Evolutionary conservation across 2,888 invertebrate species (phyloP).

Genomic region (Amphipyra berbera): DNA sequence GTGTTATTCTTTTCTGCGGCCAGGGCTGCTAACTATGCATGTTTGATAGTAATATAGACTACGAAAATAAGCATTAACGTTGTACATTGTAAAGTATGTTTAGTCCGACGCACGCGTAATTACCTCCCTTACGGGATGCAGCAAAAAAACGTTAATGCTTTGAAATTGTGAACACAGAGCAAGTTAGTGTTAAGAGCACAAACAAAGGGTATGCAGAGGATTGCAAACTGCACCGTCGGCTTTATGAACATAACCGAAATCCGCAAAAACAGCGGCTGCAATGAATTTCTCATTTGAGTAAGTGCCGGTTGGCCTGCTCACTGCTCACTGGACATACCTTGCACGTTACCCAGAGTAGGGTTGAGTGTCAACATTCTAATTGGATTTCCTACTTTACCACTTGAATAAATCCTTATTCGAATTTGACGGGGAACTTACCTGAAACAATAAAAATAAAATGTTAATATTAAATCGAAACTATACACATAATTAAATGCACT

Average conservation of each 20-base stretch:
- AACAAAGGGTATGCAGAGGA: conserved; percentile 47
- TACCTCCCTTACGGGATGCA: conserved; percentile 44
- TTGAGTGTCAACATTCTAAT: conserved; percentile 37
- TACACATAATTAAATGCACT: too few species aligned
- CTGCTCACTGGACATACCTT: conserved; percentile 44
- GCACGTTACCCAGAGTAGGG: conserved; percentile 35
- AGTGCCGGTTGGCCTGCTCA: conserved; percentile 43
- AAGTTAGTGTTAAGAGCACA: conserved; percentile 54
- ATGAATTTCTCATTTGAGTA: conserved; percentile 57
- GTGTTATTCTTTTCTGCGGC: conserved; percentile 31
- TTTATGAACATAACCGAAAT: conserved; percentile 54
- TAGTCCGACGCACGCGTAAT: conserved; percentile 53
- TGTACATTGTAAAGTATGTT: conserved; percentile 40
- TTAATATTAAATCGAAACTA: background rate
- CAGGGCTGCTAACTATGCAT: conserved; percentile 22
- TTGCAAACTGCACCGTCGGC: conserved; percentile 53
- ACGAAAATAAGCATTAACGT: conserved; percentile 34
- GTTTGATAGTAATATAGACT: conserved; percentile 41
- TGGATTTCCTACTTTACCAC: conserved; percentile 40
- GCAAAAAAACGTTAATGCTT: conserved; percentile 47
- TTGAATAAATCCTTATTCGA: conserved; percentile 28
- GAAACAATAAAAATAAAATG: conserved; percentile 51
- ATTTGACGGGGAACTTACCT: conserved; percentile 56
- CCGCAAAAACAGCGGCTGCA: conserved; percentile 59
- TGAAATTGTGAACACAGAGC: conserved; percentile 59